phyloP scores from a whole-genome alignment of 2,113 vertebrate species.

The Cyprinodon variegatus region DNA sequence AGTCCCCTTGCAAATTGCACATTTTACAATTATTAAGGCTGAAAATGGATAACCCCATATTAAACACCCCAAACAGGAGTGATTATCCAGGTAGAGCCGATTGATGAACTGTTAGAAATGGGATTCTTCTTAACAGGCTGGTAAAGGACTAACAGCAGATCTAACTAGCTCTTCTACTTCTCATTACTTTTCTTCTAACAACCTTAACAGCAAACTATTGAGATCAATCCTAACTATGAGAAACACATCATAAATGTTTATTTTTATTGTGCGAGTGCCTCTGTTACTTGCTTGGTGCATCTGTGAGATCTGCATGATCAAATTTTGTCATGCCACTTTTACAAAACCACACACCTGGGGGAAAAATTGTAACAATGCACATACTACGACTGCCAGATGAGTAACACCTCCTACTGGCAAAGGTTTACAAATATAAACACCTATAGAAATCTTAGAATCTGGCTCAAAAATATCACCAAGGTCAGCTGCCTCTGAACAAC shows the following conservation, averaged over 20 bases:
- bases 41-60: conserved; percentile 26
- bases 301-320: too few relatives aligned
- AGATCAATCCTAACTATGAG: neutral
- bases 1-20: conserved; percentile 27
- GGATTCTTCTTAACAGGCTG: conserved; percentile 9
- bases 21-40: conserved; percentile 26
- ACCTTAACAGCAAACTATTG: neutral
- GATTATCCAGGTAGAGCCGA: conserved; percentile 10
- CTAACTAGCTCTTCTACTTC: neutral
- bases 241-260: neutral
- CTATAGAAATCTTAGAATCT: too few relatives aligned
- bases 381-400: too few relatives aligned
- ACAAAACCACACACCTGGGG: too few relatives aligned
- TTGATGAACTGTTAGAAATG: conserved; percentile 15
- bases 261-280: neutral
- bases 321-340: too few relatives aligned
- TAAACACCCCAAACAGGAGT: conserved; percentile 14
- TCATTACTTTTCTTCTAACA: neutral
- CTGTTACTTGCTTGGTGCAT: too few relatives aligned
- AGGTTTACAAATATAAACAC: too few relatives aligned
- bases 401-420: too few relatives aligned
- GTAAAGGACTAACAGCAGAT: neutral
- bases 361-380: too few relatives aligned
- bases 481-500: too few relatives aligned
- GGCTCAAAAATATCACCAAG: too few relatives aligned